Evolutionary conservation across 2,113 vertebrate genomes (phyloP).

Genomic region (Myotis lucifugus): DNA sequence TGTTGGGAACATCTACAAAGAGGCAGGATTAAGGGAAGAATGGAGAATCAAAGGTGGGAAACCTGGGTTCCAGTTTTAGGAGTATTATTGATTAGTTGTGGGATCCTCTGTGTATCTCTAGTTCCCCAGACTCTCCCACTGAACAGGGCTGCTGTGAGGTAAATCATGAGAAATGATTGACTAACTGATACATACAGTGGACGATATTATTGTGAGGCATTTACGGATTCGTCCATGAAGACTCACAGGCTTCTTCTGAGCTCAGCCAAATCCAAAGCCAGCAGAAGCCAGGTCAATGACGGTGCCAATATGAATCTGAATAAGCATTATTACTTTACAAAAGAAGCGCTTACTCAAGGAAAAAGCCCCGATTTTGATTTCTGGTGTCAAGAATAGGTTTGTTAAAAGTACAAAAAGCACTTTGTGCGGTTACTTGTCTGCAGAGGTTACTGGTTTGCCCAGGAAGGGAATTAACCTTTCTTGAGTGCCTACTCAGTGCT

Average conservation of each 20-base stretch:
- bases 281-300: background rate
- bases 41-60: background rate
- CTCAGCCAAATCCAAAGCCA: background rate
- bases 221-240: background rate
- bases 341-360: background rate
- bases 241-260: background rate
- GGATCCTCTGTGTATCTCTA: background rate
- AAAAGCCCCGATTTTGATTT: constrained; percentile 13
- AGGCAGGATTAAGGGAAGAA: background rate
- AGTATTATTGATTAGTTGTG: background rate
- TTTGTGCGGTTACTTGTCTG: background rate
- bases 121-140: background rate
- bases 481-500: background rate
- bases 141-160: background rate
- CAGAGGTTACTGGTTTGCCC: background rate
- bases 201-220: background rate
- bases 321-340: background rate
- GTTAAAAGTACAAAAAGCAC: background rate
- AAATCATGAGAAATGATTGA: background rate
- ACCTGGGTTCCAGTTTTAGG: background rate
- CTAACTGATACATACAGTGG: background rate
- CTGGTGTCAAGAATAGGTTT: background rate
- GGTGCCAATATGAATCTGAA: background rate
- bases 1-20: background rate
- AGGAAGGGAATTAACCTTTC: background rate